Percentiles rank a stretch among this genome's conserved stretches.
These are phyloP conservation scores for Ichneumon xanthorius DNA, from an alignment of 2,888 invertebrate species.

Conservation along the genomic window DNA sequence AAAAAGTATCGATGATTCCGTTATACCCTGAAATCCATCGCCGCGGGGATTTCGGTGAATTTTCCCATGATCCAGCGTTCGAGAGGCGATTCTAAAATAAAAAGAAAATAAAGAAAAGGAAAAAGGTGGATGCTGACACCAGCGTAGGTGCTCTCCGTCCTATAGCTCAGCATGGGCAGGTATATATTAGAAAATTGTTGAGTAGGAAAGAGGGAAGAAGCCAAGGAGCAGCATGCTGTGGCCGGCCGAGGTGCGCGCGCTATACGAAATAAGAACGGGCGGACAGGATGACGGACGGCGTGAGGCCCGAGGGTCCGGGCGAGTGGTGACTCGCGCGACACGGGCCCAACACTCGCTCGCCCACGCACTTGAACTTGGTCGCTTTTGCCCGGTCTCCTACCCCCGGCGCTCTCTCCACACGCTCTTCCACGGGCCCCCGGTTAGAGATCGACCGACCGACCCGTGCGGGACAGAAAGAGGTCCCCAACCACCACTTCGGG, in stretches of 20 bases:
- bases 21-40: neutral
- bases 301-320: slow-evolving; percentile 80
- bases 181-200: slow-evolving; percentile 39
- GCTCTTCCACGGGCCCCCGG: slow-evolving; percentile 24
- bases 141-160: slow-evolving; percentile 1
- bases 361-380: slow-evolving; percentile 77
- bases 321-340: slow-evolving; percentile 83
- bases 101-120: no score
- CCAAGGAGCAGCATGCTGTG: slow-evolving; percentile 45
- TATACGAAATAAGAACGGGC: slow-evolving; percentile 81
- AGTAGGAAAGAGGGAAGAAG: slow-evolving; percentile 40
- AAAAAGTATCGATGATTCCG: neutral
- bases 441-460: slow-evolving; percentile 38
- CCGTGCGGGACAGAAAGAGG: slow-evolving; percentile 50
- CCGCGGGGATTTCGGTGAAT: neutral
- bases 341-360: slow-evolving; percentile 78
- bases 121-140: neutral
- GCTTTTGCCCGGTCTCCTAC: slow-evolving; percentile 47
- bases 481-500: slow-evolving; percentile 52
- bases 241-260: slow-evolving; percentile 45
- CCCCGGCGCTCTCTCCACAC: slow-evolving; percentile 23
- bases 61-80: neutral
- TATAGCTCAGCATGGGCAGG: slow-evolving; percentile 17
- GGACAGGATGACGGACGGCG: slow-evolving; percentile 83
- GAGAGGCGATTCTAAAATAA: neutral